Evolutionary conservation across 2,797 vertebrate species (phyloP).

Genomic region (Sebastes steindachneri): DNA sequence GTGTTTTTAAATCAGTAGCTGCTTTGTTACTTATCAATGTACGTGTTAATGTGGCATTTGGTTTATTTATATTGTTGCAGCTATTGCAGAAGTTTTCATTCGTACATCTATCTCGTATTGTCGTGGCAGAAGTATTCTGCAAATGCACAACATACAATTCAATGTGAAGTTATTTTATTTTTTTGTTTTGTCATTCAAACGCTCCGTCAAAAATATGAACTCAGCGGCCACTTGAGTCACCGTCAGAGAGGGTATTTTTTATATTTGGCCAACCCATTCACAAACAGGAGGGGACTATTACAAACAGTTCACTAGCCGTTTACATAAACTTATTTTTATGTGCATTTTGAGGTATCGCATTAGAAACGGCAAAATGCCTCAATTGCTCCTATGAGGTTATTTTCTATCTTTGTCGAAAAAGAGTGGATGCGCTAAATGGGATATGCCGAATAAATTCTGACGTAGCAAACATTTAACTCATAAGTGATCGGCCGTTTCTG

Average conservation of each 20-base stretch:
- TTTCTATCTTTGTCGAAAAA: neutral
- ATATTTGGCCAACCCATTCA: neutral
- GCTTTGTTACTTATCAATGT: neutral
- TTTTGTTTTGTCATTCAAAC: neutral
- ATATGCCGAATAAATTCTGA: neutral
- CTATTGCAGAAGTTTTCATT: neutral
- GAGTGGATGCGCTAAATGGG: neutral
- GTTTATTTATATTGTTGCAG: neutral
- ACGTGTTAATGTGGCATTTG: neutral
- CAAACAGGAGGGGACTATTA: neutral
- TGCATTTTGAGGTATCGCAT: neutral
- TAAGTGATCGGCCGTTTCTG: neutral
- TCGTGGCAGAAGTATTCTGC: neutral
- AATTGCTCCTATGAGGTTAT: neutral
- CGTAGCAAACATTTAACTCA: neutral
- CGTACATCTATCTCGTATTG: neutral
- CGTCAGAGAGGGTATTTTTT: neutral
- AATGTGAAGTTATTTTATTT: rapidly evolving
- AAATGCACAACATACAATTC: neutral
- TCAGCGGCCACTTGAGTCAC: neutral
- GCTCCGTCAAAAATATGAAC: neutral
- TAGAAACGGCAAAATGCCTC: neutral
- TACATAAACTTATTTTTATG: neutral
- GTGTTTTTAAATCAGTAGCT: neutral
- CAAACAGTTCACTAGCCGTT: neutral